Percentiles rank a stretch among this genome's conserved stretches.
phyloP scores from a whole-genome alignment of 2,113 vertebrate species.

The Pelusios castaneus region DNA sequence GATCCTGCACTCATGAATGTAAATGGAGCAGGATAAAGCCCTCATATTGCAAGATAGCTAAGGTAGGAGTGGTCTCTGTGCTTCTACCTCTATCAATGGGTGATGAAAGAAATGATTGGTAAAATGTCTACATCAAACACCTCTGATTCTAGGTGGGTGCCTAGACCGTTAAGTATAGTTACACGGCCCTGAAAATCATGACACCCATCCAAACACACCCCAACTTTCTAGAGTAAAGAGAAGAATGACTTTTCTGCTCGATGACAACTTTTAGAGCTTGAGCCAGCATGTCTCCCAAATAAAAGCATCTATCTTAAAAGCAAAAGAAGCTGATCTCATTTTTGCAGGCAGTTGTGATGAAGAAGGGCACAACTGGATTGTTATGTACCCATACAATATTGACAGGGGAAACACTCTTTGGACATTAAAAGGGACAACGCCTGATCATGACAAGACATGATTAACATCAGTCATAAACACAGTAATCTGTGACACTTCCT shows the following conservation, averaged over 20 bases:
- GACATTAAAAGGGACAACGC: neutral
- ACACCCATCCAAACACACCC: neutral
- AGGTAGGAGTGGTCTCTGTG: neutral
- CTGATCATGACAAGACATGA: neutral
- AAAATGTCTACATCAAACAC: neutral
- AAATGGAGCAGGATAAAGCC: neutral
- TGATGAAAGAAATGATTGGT: neutral
- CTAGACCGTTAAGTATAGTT: conserved; percentile 8
- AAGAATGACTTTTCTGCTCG: neutral
- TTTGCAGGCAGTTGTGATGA: conserved; percentile 5
- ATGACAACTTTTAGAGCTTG: conserved; percentile 22
- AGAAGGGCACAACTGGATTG: neutral
- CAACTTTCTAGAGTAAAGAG: neutral
- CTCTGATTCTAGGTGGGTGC: neutral
- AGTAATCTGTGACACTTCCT: neutral
- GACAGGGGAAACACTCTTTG: neutral
- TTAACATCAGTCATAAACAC: neutral
- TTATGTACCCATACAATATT: neutral
- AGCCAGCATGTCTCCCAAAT: conserved; percentile 4
- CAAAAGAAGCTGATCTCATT: conserved; percentile 25
- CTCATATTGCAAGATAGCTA: neutral
- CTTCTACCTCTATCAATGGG: neutral
- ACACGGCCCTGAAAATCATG: neutral
- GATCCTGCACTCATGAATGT: neutral
- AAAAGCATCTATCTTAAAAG: neutral